phyloP scores from a whole-genome alignment of 2,888 invertebrate species.

The Plagiodera versicolora region DNA sequence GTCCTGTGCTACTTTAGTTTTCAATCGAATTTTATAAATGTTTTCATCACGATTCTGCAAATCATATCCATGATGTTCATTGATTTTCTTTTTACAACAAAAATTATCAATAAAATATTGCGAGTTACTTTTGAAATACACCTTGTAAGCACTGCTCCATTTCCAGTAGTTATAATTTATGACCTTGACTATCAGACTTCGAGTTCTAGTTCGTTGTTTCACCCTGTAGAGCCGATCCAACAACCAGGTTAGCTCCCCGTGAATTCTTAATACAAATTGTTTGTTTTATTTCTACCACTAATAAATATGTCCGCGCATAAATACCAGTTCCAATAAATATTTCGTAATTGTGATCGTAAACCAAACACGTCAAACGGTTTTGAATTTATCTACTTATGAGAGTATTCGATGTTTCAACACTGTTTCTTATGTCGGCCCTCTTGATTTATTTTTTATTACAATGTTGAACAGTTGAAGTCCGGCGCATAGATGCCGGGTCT shows the following conservation, averaged over 20 bases:
- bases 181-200: too few relatives aligned
- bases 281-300: constrained; percentile 54
- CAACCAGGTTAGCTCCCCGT: constrained; percentile 41
- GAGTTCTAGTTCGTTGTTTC: neutral
- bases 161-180: too few relatives aligned
- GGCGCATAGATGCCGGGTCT: constrained; percentile 18
- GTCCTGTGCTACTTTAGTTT: too few relatives aligned
- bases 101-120: too few relatives aligned
- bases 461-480: constrained; percentile 18
- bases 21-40: too few relatives aligned
- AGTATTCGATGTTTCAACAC: constrained; percentile 39
- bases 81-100: too few relatives aligned
- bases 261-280: constrained; percentile 51
- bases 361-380: constrained; percentile 42
- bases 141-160: too few relatives aligned
- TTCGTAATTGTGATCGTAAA: constrained; percentile 52
- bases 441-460: constrained; percentile 31
- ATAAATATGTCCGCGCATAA: constrained; percentile 54
- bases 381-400: constrained; percentile 42
- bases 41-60: too few relatives aligned
- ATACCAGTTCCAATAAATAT: constrained; percentile 53
- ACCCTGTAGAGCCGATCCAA: constrained; percentile 31
- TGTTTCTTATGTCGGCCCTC: constrained; percentile 31
- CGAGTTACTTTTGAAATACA: too few relatives aligned
- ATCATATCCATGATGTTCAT: too few relatives aligned